Base-by-base conservation (phyloP, 2,888 invertebrate species). In the Synanthedon andrenaeformis region DNA sequence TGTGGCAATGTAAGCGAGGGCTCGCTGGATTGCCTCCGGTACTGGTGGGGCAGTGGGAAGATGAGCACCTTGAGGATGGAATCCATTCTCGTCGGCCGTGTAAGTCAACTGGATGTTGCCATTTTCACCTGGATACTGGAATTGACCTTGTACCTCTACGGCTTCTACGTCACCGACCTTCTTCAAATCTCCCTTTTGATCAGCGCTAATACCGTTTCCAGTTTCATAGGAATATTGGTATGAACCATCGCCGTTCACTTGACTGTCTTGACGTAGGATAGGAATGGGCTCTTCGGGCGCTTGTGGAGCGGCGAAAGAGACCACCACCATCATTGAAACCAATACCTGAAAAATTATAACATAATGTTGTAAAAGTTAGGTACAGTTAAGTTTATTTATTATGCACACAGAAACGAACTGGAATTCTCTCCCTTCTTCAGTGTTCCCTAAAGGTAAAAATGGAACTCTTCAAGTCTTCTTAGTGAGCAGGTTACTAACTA, bases 11-110 rank as follows among this genome's bases (percentile, higher is more conserved):
- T 89, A 92, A 42, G 89, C 92, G 52, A 93, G 77, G 17, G 92
- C 89, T 55, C 89, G 89, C 67, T 91, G 90, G 64, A 93, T 93
- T 57, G 91, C 90, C 54, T 89, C 90, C 23, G 93, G 93, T 56
- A 93, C 91, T 61, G 93, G 93, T 42, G 93, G 93, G 8, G 92
- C 89, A 10, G 90, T 90, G 41, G 91, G 91, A n/a, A 91, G 72
- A 63, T 91, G 91, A 10, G 85, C 88, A 3, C 90, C 90, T 62
- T 81, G 88, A 1, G 92, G 91, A 68, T 91, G 91, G 87, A 89
- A 92, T 19, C 92, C 92, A 62, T 92, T 92, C 70, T 93, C 92
- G 62, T 93, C 92, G 59, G 93, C 92, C 48, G 88, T 83, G 76
- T 93, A 93, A 0, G 89, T 89, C 59, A 93, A 69, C 59, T 89